These are phyloP conservation scores for Erebia epiphron DNA, from an alignment of 2,888 invertebrate species.

Conservation along the genomic window DNA sequence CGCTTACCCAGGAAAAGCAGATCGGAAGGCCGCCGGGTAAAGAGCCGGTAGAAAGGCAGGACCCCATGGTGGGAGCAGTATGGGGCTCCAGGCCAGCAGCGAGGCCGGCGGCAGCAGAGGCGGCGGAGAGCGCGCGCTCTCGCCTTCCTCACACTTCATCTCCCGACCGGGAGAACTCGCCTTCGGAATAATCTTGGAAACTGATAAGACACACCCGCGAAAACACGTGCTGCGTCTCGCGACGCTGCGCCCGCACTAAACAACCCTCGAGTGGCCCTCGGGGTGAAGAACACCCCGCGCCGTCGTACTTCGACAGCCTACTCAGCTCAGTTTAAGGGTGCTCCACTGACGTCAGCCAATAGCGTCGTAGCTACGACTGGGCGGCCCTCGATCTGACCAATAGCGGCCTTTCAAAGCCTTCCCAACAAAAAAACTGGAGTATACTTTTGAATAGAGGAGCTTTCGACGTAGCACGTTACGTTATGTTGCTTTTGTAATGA, in stretches of 20 bases:
- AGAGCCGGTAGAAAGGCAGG: constrained; percentile 88
- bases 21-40: constrained; percentile 87
- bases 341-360: constrained; percentile 74
- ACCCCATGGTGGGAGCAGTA: constrained; percentile 89
- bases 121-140: constrained; percentile 70
- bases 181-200: constrained; percentile 79
- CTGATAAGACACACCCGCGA: constrained; percentile 59
- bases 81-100: constrained; percentile 89
- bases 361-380: constrained; percentile 56
- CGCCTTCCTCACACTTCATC: constrained; percentile 80
- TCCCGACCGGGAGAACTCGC: constrained; percentile 79
- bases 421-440: constrained; percentile 79
- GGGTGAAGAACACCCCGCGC: constrained; percentile 81
- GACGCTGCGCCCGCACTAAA: constrained; percentile 80
- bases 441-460: constrained; percentile 81
- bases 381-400: constrained; percentile 71
- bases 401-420: constrained; percentile 62
- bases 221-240: constrained; percentile 77
- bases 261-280: constrained; percentile 82
- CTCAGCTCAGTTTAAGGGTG: constrained; percentile 79
- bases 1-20: constrained; percentile 89
- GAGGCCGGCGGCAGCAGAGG: constrained; percentile 83
- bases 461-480: constrained; percentile 80
- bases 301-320: constrained; percentile 81
- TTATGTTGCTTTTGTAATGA: constrained; percentile 83